Evolutionary conservation across 2,797 vertebrate species (phyloP), one percentile per base, ranked within the genome.

Genomic region (Cynopterus sphinx): DNA sequence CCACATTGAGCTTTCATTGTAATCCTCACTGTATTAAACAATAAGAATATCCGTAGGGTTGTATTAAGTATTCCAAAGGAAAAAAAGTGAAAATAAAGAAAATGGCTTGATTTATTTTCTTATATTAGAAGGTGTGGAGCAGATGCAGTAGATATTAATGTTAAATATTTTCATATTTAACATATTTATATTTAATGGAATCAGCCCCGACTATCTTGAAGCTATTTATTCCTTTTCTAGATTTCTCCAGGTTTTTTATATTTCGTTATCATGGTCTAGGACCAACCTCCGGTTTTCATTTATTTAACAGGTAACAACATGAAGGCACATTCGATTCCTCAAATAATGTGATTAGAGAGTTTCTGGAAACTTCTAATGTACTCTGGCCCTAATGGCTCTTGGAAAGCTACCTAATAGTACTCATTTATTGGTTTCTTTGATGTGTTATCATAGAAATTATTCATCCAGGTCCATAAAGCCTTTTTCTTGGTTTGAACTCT

Each of bases 1-100:
- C 67, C 96, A 96, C 59, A 90, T 71, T 95, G 86, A 97, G 90
- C 59, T 98, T 94, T 95, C 90, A 96, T 95, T 96, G 61, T 74
- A 95, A 49, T 97, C 36, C n/a, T 4, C 17, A 57, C 36, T 97
- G 28, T 90, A 93, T 94, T 84, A 96, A 96, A 97, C 70, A 98
- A 96, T 94, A 97, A 85, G 92, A 95, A 87, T 97, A 97, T 87
- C 89, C 70, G 51, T 65, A 92, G 83, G 67, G 51, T 16, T 96
- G 41, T 95, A 96, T 87, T 96, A 97, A 81, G 53, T 98, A 97
- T 93, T 83, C 77, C 77, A 85, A 71, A 55, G 57, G 15, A 24
- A 6, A 10, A 71, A 73, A 3, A 93, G 11, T 26, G 5, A 85
- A 92, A 26, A 74, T n/a, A 63, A 53, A 91, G 55, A 70, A 92